These are phyloP conservation scores for Iguana delicatissima DNA, from an alignment of 2,797 vertebrate species.

Conservation along the genomic window DNA sequence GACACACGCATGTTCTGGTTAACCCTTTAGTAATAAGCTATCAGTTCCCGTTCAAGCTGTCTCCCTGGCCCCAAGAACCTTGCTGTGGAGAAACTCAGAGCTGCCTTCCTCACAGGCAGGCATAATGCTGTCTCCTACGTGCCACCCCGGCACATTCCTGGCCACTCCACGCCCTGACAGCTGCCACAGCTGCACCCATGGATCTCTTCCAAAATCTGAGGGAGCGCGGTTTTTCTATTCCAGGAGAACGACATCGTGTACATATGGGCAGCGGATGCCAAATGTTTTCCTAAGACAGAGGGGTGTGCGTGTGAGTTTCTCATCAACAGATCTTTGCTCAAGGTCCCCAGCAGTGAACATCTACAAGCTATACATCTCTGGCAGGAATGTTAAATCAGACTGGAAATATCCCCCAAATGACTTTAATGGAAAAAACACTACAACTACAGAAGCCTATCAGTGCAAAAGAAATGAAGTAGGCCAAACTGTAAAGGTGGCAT, in stretches of 20 bases:
- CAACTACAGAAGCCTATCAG: neutral
- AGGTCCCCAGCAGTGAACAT: neutral
- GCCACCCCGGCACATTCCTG: conserved; percentile 29
- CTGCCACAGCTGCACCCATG: conserved; percentile 46
- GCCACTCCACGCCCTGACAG: conserved; percentile 30
- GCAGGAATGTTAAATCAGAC: neutral
- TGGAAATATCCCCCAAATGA: neutral
- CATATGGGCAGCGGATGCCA: neutral
- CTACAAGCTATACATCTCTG: neutral
- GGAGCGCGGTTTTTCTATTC: conserved; percentile 22
- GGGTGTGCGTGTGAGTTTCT: neutral
- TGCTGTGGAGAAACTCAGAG: neutral
- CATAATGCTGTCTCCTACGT: conserved; percentile 23
- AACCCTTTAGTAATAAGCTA: conserved; percentile 31
- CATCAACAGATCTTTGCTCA: neutral
- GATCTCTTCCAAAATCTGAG: conserved; percentile 16
- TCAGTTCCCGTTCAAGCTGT: neutral
- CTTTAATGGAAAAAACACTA: neutral
- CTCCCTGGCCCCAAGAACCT: neutral
- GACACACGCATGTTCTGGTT: conserved; percentile 24
- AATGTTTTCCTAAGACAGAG: neutral
- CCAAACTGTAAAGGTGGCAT: neutral
- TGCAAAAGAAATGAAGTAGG: neutral
- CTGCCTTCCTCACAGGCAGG: neutral
- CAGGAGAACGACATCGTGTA: neutral